Evolutionary conservation across 2,113 vertebrate genomes (phyloP), one percentile per base, ranked within the genome.

Genomic region (Equus przewalskii): DNA sequence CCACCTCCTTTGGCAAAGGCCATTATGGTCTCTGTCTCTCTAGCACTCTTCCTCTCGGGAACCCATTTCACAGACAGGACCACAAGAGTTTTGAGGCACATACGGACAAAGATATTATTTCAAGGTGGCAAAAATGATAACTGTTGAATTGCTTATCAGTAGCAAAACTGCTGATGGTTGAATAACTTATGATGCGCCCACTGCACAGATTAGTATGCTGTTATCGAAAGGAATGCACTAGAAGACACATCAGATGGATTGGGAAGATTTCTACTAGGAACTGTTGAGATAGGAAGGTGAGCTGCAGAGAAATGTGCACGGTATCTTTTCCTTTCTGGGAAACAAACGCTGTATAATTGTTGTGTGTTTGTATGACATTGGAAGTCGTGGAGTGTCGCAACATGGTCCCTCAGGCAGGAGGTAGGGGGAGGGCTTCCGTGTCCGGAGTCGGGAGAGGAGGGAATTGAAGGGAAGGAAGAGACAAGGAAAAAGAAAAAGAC

Each of bases 291-390:
- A 7, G 24, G 22, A 41, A 22, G 65, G 19, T 22, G 24, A 16
- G 51, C 13, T 13, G n/a, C 51, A 36, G 24, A 58, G n/a, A 8
- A 33, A 4, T 3, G 5, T 5, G n/a, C 0, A 18, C 1, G 16
- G 14, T 28, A 1, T 4, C 10, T 30, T 76, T 76, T 28, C 6
- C 56, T 81, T 56, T 81, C 49, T 51, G 54, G 26, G 10, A 60
- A 86, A 30, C n/a, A 16, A 28, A 16, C 5, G 0, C 2, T 49
- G 19, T 0, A 2, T 56, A 10, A 9, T 22, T 14, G 28, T 4
- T 11, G 1, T 49, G 44, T 41, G 54, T 26, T 14, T 64, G 8
- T 2, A 8, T 18, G 56, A 58, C 22, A 9, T 64, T 30, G 46
- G 64, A 30, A 62, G 3, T 7, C 12, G 19, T 2, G 3, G 78